Percentiles rank a stretch among this genome's conserved stretches.
Conservation (phyloP, 1,140 invertebrate genomes). For the Chelonus insularis region DNA sequence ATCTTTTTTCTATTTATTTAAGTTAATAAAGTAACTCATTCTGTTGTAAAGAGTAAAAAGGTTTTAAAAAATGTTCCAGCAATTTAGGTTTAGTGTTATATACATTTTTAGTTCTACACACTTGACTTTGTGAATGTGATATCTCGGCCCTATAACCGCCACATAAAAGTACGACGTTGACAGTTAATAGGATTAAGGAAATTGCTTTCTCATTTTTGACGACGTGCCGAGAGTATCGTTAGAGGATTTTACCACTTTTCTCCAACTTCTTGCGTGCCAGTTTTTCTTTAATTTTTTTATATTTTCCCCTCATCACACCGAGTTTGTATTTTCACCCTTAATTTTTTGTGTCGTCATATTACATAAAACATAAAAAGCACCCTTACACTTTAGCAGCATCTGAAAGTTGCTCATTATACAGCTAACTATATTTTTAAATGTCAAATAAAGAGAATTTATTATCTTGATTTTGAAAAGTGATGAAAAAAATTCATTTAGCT, state of each 20-base stretch:
- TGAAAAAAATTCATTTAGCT: too few species aligned
- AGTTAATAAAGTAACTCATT: too few species aligned
- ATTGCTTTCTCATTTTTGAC: slow-evolving; percentile 26
- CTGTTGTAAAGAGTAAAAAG: neutral
- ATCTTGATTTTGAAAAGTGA: too few species aligned
- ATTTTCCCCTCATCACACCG: neutral
- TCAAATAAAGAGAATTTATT: too few species aligned
- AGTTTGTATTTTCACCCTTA: too few species aligned
- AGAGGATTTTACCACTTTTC: slow-evolving; percentile 1
- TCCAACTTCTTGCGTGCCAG: neutral
- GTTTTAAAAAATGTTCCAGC: neutral
- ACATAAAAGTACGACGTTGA: slow-evolving; percentile 4
- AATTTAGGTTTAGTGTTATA: neutral
- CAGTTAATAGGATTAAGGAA: slow-evolving; percentile 26
- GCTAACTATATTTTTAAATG: too few species aligned
- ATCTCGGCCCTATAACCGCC: neutral
- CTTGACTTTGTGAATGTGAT: neutral
- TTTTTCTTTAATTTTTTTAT: neutral
- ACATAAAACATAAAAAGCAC: too few species aligned
- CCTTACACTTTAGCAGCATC: too few species aligned
- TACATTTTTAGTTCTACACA: too few species aligned
- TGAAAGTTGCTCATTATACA: too few species aligned
- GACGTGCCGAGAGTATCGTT: slow-evolving; percentile 8
- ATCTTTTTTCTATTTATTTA: too few species aligned
- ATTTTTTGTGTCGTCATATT: too few species aligned